A percentile compares a stretch with the other conserved stretches of the same genome.
Evolutionary conservation across 2,113 vertebrate genomes (phyloP).

Genomic region (Alethe castanea): DNA sequence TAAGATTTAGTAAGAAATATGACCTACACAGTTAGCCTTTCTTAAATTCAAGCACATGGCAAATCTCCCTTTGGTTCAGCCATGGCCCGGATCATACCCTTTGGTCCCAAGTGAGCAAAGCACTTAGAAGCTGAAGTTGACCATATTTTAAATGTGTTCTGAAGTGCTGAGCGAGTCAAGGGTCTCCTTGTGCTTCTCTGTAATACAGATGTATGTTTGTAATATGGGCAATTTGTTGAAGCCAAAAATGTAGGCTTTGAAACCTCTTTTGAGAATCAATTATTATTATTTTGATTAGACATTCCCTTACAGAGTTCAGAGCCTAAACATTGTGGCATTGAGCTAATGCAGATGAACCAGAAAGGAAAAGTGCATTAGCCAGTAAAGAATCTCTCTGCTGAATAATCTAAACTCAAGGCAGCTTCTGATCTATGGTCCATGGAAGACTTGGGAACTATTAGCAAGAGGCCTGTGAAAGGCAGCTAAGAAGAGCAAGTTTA

Average conservation of each 20-base stretch:
- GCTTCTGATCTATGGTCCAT: slow-evolving; percentile 1
- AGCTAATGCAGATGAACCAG: slow-evolving; percentile 42
- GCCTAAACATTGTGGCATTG: slow-evolving; percentile 41
- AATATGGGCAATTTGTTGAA: not conserved
- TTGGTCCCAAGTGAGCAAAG: not conserved
- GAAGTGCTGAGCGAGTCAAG: not conserved
- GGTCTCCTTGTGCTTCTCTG: not conserved
- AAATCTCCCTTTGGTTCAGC: not conserved
- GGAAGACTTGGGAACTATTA: not conserved
- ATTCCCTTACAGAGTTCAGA: not conserved
- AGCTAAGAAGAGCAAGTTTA: not conserved
- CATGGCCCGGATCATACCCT: not conserved
- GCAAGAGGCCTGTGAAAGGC: not conserved
- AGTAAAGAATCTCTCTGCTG: not conserved
- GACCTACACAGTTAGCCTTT: not conserved
- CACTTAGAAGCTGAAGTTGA: slow-evolving; percentile 25
- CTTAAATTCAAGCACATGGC: not conserved
- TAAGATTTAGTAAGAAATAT: not conserved
- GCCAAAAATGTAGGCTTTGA: not conserved
- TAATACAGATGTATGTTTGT: not conserved
- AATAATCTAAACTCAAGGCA: slow-evolving; percentile 20
- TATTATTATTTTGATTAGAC: slow-evolving; percentile 56
- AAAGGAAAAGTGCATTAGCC: slow-evolving; percentile 18
- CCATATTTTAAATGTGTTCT: not conserved
- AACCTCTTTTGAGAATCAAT: slow-evolving; percentile 25